Base-by-base conservation (phyloP, 2,888 invertebrate species). In the Acleris cristana region DNA sequence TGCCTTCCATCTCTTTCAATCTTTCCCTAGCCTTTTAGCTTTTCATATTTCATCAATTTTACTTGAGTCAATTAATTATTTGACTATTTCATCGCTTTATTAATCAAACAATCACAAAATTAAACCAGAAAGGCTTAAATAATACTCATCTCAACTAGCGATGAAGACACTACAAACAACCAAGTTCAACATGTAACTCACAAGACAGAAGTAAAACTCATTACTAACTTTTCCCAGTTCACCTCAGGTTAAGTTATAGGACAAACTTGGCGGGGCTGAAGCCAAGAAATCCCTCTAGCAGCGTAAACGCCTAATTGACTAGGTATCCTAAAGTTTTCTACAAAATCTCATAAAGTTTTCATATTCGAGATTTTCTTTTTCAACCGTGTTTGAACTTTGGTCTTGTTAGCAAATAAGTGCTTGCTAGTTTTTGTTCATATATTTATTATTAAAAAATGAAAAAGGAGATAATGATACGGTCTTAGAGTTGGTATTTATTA, bases 241-340 rank as follows among this genome's bases (percentile, higher is more conserved):
- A 65, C 63, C 58, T 69, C 70, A 73, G 76, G 76, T 78, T 77
- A 71, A 72, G 66, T 75, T 73, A 65, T 69, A 64, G 59, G 65
- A 18, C 51, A 34, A 65, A 66, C 48, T 69, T 53, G 34, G 23
- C 40, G 49, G 56, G 48, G 14, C 45, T 49, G 18, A n/a, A 34
- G 70, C 70, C 70, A 70, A 70, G 56, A 58, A 58, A 48, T 58
- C 58, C 48, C 12, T 58, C 58, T 18, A 12, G 44, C 19, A 58
- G 44, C 58, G 45, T 58, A 58, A 58, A 58, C 58, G 58, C 18
- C 26, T 48, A 58, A 58, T 58, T 58, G 58, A 48, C 26, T 57
- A 59, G 51, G 34, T 60, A 60, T 52, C 60, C 16, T 18, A 49
- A 23, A 60, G 30, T 60, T 60, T 40, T 34, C 14, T 40, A 34